Base-by-base conservation (phyloP, 2,797 vertebrate species). In the Acrossocheilus fasciatus region DNA sequence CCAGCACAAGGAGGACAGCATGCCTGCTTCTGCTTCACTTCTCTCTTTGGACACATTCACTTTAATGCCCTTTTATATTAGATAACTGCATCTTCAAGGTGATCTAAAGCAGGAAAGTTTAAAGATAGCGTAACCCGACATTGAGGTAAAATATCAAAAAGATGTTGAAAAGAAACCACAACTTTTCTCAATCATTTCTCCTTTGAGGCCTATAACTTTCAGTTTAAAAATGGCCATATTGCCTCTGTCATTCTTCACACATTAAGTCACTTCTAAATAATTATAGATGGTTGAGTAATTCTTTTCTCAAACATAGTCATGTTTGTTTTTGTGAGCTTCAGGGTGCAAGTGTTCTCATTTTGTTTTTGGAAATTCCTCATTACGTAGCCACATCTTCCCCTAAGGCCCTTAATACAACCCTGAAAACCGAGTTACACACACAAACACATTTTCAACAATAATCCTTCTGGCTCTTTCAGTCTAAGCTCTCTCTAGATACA, bases 321-420 rank as follows among this genome's bases (percentile, higher is more conserved):
- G 43, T 75, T 52, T 77, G 47, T 20, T 75, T 75, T 77, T 77
- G 50, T 77, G 30, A 77, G 52, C 52, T 57, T 57, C 50, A 77
- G 50, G 50, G 10, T 54, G n/a, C 18, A 54, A 36, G 74, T 54
- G 74, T 77, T 15, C 18, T 77, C 11, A 34, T 2, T 30, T 47
- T 75, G 45, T 50, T 26, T 64, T 64, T 36, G 30, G 74, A 54
- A 34, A 76, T 50, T 74, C 72, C 72, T 50, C 72, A 50, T 36
- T 39, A 54, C 5, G 1, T 54, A 23, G 18, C 50, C 30, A 39
- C 34, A 57, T 54, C 47, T 52, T 76, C 73, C 2, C 30, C 17
- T 52, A 34, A 52, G 73, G 73, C 47, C 2, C 9, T 54, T 34
- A 47, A 36, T 52, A 78, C 52, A 78, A 39, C 47, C 2, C 15